phyloP scores from a whole-genome alignment of 2,797 vertebrate genomes.

The Anabacerthia variegaticeps region DNA sequence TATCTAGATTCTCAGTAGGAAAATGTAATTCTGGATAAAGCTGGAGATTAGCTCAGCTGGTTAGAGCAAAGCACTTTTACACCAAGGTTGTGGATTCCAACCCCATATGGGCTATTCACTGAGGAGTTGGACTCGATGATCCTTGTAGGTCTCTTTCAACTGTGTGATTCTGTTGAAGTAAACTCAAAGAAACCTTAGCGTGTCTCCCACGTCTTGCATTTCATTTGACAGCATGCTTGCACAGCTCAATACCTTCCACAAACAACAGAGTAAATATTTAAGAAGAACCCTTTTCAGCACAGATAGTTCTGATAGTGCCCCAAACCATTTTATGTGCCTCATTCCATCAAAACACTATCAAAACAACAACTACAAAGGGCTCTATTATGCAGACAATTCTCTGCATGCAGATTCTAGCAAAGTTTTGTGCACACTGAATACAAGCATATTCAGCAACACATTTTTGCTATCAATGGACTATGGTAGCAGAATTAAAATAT shows the following conservation, averaged over 20 bases:
- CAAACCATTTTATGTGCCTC: background rate
- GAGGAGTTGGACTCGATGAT: background rate
- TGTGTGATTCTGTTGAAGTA: background rate
- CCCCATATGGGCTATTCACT: background rate
- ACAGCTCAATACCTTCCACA: background rate
- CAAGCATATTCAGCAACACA: background rate
- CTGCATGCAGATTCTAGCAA: background rate
- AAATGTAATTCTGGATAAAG: background rate
- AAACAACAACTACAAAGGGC: background rate
- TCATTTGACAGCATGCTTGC: background rate
- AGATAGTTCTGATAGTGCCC: background rate
- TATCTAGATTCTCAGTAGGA: background rate
- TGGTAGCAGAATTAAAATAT: background rate
- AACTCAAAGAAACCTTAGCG: background rate
- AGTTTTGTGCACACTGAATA: background rate
- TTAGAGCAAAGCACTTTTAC: background rate
- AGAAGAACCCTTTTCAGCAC: background rate
- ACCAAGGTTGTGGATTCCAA: background rate
- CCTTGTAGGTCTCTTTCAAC: background rate
- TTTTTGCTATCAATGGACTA: background rate
- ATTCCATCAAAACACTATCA: background rate
- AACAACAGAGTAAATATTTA: background rate
- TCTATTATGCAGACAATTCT: background rate
- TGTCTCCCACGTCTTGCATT: background rate
- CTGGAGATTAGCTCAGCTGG: background rate